Conservation (phyloP, 2,888 invertebrate species). For the Tetropium fuscum region DNA sequence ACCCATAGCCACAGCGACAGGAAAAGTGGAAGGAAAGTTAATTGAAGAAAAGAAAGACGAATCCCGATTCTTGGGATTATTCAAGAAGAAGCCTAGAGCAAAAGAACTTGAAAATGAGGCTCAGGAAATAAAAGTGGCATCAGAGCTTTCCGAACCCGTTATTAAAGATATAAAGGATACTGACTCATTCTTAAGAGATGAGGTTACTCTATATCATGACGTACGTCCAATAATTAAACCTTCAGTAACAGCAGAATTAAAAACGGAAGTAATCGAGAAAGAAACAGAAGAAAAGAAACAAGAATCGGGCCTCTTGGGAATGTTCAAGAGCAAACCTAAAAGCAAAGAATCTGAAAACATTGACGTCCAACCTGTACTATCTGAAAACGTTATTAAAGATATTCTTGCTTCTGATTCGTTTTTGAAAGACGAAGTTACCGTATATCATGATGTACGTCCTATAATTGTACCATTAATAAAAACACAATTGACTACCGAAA, state of each 20-base stretch:
- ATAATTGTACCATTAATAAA: conserved; percentile 7
- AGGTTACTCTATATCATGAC: conserved; percentile 48
- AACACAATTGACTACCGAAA: conserved; percentile 2
- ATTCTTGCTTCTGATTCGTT: conserved; percentile 22
- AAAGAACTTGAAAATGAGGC: neutral
- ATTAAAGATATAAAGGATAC: conserved; percentile 34
- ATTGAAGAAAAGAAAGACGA: neutral
- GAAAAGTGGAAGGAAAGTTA: neutral
- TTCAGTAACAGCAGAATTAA: conserved; percentile 6
- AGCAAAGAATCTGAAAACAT: too few species aligned
- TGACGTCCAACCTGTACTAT: too few species aligned
- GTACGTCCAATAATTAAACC: conserved; percentile 31
- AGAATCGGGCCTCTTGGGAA: too few species aligned
- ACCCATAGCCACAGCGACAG: neutral
- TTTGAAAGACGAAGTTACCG: conserved; percentile 30
- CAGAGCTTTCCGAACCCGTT: neutral
- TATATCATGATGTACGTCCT: conserved; percentile 30
- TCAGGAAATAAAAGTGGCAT: too few species aligned
- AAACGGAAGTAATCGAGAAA: conserved; percentile 21
- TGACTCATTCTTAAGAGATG: conserved; percentile 42
- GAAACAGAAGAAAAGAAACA: conserved; percentile 19
- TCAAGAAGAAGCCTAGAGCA: conserved; percentile 6
- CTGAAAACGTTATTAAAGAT: neutral
- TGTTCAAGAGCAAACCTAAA: too few species aligned
- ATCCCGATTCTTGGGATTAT: conserved; percentile 26